These are phyloP conservation scores for Pelusios castaneus DNA, from an alignment of 2,113 vertebrate species.

Conservation along the genomic window DNA sequence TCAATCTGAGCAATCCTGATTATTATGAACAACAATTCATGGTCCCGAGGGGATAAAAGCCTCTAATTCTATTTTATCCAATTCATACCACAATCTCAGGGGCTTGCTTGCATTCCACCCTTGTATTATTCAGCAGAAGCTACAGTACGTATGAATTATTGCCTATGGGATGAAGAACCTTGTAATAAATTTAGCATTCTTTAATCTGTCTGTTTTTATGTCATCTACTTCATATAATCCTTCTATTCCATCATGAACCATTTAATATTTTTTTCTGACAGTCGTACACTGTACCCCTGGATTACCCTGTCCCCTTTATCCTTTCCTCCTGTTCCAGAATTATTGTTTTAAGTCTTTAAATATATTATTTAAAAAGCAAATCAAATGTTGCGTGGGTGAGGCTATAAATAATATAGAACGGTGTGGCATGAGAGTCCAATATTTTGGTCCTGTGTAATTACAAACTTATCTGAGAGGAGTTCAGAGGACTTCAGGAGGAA, in stretches of 20 bases:
- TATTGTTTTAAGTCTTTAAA: neutral
- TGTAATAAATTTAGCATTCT: conserved; percentile 58
- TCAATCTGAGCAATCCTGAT: conserved; percentile 59
- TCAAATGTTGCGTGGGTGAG: neutral
- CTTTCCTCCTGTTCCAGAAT: neutral
- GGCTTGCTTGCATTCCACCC: conserved; percentile 32
- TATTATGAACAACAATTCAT: conserved; percentile 52
- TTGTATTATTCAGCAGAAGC: conserved; percentile 59
- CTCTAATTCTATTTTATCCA: conserved; percentile 71
- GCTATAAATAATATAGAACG: neutral
- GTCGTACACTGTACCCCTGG: accelerated
- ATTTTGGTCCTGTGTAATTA: neutral
- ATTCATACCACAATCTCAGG: conserved; percentile 61
- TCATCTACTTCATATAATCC: conserved; percentile 57
- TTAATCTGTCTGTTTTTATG: conserved; percentile 56
- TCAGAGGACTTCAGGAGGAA: neutral
- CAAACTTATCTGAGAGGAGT: neutral
- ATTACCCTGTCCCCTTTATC: accelerated
- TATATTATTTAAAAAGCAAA: neutral
- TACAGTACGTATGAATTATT: conserved; percentile 24
- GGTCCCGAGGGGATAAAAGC: conserved; percentile 45
- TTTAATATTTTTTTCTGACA: conserved; percentile 51
- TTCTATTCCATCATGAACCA: conserved; percentile 18
- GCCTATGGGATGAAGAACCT: conserved; percentile 7
- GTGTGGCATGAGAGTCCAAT: neutral